Evolutionary conservation across 2,113 vertebrate species (phyloP).

Genomic region (Proterorhinus semilunaris): DNA sequence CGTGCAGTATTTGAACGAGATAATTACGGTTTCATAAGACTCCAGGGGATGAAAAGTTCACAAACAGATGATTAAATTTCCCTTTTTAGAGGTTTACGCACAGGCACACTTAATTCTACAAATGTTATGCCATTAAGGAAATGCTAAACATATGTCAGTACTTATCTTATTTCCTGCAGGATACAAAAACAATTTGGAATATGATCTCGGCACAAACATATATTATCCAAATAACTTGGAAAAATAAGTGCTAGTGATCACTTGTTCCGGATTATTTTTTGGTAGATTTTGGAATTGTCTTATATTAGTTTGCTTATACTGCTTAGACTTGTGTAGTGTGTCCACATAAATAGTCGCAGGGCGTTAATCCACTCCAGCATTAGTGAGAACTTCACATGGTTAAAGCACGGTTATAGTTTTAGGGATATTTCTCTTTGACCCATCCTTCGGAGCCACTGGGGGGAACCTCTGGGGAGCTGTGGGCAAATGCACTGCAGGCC

Average conservation of each 20-base stretch:
- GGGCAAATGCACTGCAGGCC: no score
- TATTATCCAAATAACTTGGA: slow-evolving; percentile 40
- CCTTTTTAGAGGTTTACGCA: slow-evolving; percentile 41
- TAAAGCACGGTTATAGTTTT: no score
- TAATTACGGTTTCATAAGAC: neutral
- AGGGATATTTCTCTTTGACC: no score
- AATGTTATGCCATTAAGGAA: slow-evolving; percentile 68
- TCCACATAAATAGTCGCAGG: no score
- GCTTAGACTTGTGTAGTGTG: no score
- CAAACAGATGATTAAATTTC: slow-evolving; percentile 55
- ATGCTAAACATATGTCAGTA: slow-evolving; percentile 69
- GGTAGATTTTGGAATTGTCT: slow-evolving; percentile 36
- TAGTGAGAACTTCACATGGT: no score
- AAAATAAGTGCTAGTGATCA: slow-evolving; percentile 54
- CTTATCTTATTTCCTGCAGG: slow-evolving; percentile 68
- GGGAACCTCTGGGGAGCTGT: no score
- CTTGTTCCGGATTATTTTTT: slow-evolving; percentile 39
- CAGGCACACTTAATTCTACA: slow-evolving; percentile 62
- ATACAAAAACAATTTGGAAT: slow-evolving; percentile 69
- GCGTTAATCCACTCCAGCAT: no score
- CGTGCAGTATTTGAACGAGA: neutral
- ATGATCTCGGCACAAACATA: slow-evolving; percentile 49
- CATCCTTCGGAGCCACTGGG: no score
- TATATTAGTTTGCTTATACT: no score
- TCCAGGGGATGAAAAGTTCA: slow-evolving; percentile 25